Percentiles rank a stretch among this genome's conserved stretches.
Evolutionary conservation across 2,113 vertebrate species (phyloP).

Genomic region (Tamias sibiricus): DNA sequence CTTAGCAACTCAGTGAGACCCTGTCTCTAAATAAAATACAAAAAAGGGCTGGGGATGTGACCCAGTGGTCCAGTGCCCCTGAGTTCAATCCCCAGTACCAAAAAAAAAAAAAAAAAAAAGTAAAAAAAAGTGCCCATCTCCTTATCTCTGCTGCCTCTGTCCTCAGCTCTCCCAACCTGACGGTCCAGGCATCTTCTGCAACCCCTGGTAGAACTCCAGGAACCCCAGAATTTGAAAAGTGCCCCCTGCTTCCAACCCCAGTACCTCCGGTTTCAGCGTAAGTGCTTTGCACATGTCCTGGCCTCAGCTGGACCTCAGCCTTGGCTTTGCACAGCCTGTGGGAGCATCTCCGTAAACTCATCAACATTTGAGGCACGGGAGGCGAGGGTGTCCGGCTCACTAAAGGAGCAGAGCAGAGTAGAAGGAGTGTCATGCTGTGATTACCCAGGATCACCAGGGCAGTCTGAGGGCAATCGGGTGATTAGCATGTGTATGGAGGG

Average conservation of each 20-base stretch:
- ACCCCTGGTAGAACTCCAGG: background rate
- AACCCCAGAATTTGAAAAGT: background rate
- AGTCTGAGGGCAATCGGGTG: constrained; percentile 73
- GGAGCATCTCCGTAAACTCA: background rate
- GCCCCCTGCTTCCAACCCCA: background rate
- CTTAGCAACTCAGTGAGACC: too few species aligned
- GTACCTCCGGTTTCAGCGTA: background rate
- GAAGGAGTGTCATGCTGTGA: constrained; percentile 31
- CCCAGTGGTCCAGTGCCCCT: too few species aligned
- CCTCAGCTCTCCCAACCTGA: background rate
- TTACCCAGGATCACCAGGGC: constrained; percentile 57
- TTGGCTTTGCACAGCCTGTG: background rate
- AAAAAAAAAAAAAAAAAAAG: background rate
- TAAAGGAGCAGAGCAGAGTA: background rate
- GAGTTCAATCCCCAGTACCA: too few species aligned
- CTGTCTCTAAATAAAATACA: too few species aligned
- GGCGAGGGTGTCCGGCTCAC: background rate
- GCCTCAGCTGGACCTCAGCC: background rate
- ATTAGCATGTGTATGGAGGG: constrained; percentile 66
- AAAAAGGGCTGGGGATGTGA: too few species aligned
- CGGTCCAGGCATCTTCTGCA: background rate
- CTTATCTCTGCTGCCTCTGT: background rate
- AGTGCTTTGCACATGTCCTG: background rate
- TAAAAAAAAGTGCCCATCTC: background rate
- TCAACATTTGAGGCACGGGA: background rate